Percentiles rank a stretch among this genome's conserved stretches.
Evolutionary conservation across 2,888 invertebrate species (phyloP).

Genomic region (Anaspis maculata): DNA sequence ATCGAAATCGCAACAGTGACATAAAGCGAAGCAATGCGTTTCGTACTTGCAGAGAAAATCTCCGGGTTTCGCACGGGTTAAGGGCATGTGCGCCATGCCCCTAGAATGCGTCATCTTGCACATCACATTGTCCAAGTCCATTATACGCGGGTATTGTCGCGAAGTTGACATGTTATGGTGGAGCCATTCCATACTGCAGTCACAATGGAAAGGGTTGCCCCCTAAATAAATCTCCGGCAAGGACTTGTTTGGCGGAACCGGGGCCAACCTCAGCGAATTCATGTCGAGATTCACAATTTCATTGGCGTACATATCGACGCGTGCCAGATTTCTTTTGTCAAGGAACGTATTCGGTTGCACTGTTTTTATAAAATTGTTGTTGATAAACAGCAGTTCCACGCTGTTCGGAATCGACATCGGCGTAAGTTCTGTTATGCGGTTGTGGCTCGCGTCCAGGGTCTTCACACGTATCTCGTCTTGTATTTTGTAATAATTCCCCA

Average conservation of each 20-base stretch:
- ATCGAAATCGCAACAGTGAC: constrained; percentile 94
- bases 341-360: constrained; percentile 81
- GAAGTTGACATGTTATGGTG: constrained; percentile 75
- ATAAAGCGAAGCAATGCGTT: constrained; percentile 87
- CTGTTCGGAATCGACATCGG: constrained; percentile 83
- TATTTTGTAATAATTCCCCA: constrained; percentile 82
- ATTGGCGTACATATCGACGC: constrained; percentile 87
- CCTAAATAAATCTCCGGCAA: constrained; percentile 86
- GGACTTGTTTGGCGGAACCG: constrained; percentile 61
- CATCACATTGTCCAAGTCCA: constrained; percentile 82
- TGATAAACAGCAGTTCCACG: constrained; percentile 79
- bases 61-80: constrained; percentile 67
- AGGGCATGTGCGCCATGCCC: constrained; percentile 69
- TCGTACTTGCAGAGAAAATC: constrained; percentile 90
- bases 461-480: constrained; percentile 74
- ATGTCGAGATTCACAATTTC: constrained; percentile 74
- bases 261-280: constrained; percentile 69
- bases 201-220: constrained; percentile 89
- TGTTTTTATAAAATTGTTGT: constrained; percentile 75
- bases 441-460: constrained; percentile 83
- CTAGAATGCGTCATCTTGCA: constrained; percentile 80
- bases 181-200: constrained; percentile 94
- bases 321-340: constrained; percentile 73
- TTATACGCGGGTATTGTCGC: constrained; percentile 77
- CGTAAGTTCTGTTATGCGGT: constrained; percentile 73